These are phyloP conservation scores for Doryteuthis pealeii DNA, from an alignment of 1,140 invertebrate genomes.

Conservation along the genomic window DNA sequence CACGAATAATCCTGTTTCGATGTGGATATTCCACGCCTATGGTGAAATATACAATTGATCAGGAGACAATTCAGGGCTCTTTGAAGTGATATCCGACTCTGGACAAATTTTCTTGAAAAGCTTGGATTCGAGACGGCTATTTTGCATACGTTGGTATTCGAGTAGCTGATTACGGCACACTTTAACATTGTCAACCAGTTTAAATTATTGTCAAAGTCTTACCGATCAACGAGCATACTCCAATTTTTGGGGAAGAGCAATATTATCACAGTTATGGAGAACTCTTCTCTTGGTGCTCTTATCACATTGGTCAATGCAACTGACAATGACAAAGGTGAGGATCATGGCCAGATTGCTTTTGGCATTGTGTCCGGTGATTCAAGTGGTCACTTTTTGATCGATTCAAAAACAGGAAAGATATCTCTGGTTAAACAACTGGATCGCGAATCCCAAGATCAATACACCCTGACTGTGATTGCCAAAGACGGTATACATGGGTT, in stretches of 20 bases:
- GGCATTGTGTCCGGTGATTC: constrained; percentile 35
- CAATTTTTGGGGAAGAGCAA: constrained; percentile 23
- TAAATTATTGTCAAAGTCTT: constrained; percentile 34
- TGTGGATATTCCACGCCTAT: constrained; percentile 25
- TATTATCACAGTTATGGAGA: constrained; percentile 26
- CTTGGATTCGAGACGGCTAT: constrained; percentile 36
- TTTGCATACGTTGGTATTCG: constrained; percentile 29
- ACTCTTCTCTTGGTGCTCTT: constrained; percentile 22
- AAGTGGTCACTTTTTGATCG: constrained; percentile 35
- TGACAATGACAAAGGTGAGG: constrained; percentile 33
- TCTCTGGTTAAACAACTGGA: constrained; percentile 29
- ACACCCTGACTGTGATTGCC: constrained; percentile 34
- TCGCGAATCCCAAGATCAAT: constrained; percentile 28
- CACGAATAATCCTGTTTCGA: constrained; percentile 29
- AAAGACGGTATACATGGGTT: constrained; percentile 24
- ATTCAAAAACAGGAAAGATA: constrained; percentile 31
- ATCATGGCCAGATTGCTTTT: constrained; percentile 25
- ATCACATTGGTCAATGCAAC: constrained; percentile 30
- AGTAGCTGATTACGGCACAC: constrained; percentile 29
- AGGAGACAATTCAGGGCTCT: constrained; percentile 6
- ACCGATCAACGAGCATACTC: constrained; percentile 47
- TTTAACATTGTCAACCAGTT: constrained; percentile 18
- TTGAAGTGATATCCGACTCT: constrained; percentile 16
- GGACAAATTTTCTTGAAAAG: constrained; percentile 18
- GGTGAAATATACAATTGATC: constrained; percentile 3